Base-by-base conservation (phyloP, 2,113 vertebrate species). In the Gobio gobio region DNA sequence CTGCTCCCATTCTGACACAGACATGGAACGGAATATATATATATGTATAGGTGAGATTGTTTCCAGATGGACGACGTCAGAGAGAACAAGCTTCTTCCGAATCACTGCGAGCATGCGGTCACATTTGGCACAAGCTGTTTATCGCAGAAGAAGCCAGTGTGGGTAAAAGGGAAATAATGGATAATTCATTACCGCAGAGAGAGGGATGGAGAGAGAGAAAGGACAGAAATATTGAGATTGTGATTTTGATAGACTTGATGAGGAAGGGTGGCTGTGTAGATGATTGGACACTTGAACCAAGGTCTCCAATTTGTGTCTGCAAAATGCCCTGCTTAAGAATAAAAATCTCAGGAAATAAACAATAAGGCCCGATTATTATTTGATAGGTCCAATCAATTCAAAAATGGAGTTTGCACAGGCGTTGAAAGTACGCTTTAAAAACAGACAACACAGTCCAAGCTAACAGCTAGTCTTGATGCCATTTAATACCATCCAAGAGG, bases 331-430 rank as follows among this genome's bases (percentile, higher is more conserved):
- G 68, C 16, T 24, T 36, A n/a, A 22, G 47, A 72, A 56, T 20
- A 72, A 47, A 86, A 78, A 74, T 82, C 61, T 13, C 58, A 70
- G 72, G 45, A 63, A 56, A 82, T 72, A 83, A 77, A 86, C 78
- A 85, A 78, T 83, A 68, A 59, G 54, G 26, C 20, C 26, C 49
- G 88, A 79, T 82, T 83, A 87, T 79, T 66, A 68, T 84, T 81
- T 24, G 72, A 86, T 77, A 86, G 70, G 54, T 66, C 54, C 82
- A 84, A 73, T 84, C 78, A 82, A 63, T 85, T 73, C 78, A 75
- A 16, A 56, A 24, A 47, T 26, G 9, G 58, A 47, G 59, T 54
- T 70, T 77, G 59, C 22, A 36, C 24, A 70, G 13, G 29, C 14
- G 10, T 58, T 20, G 24, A 78, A 56, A 75, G 68, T 40, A 40